A percentile compares a stretch with the other conserved stretches of the same genome.
Evolutionary conservation across 2,888 invertebrate species (phyloP).

Genomic region (Dryocosmus kuriphilus): DNA sequence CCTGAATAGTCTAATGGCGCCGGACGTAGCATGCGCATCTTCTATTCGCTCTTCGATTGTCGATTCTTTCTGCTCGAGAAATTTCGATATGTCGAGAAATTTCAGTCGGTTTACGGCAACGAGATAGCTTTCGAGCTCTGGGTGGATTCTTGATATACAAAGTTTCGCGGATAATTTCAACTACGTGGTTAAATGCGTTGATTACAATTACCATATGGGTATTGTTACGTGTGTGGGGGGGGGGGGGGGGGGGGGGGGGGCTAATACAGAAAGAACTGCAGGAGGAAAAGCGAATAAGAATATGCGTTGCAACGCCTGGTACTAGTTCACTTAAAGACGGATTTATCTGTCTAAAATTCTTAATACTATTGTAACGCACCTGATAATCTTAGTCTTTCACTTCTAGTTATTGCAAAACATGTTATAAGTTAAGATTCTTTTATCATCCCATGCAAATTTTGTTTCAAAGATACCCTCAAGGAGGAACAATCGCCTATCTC

Average conservation of each 20-base stretch:
- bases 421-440: too few species aligned
- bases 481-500: too few species aligned
- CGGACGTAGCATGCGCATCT: conserved; percentile 43
- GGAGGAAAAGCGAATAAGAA: conserved; percentile 39
- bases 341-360: background rate
- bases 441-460: too few species aligned
- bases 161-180: background rate
- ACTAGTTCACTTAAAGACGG: background rate
- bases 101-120: conserved; percentile 46
- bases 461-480: too few species aligned
- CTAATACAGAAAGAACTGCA: conserved; percentile 37
- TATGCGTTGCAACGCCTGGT: conserved; percentile 18
- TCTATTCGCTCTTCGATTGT: conserved; percentile 46
- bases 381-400: background rate
- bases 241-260: background rate
- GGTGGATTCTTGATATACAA: conserved; percentile 41
- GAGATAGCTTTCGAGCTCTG: conserved; percentile 44
- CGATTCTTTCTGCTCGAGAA: conserved; percentile 51
- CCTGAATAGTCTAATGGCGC: conserved; percentile 12
- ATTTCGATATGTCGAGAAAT: conserved; percentile 51
- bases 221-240: background rate
- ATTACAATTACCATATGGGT: background rate
- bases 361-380: background rate
- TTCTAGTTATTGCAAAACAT: too few species aligned
- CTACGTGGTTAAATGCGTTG: background rate